phyloP scores from a whole-genome alignment of 1,140 invertebrate species.

The Drosophila varians region DNA sequence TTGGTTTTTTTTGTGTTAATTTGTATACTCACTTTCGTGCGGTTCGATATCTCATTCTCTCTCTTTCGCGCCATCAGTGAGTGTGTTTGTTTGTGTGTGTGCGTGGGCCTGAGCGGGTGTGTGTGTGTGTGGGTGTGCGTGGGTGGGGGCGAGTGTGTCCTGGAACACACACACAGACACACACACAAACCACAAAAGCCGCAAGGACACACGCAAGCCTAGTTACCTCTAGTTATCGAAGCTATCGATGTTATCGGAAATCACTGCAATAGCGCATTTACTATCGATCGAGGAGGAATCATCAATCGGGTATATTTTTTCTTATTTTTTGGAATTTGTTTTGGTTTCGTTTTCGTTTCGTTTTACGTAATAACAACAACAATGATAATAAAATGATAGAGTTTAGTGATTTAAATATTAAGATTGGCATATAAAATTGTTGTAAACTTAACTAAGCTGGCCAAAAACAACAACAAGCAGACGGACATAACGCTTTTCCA shows the following conservation, averaged over 20 bases:
- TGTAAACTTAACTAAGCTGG: slow-evolving; percentile 54
- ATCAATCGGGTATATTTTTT: slow-evolving; percentile 15
- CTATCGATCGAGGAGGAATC: slow-evolving; percentile 26
- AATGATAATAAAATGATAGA: slow-evolving; percentile 80
- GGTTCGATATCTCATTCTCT: slow-evolving; percentile 27
- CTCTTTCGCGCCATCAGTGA: slow-evolving; percentile 33
- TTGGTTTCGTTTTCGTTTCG: slow-evolving; percentile 18
- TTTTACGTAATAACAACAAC: slow-evolving; percentile 74
- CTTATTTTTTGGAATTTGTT: slow-evolving; percentile 7
- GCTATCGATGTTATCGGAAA: slow-evolving; percentile 12
- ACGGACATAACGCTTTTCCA: neutral
- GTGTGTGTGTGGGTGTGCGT: slow-evolving; percentile 5
- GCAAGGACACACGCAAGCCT: slow-evolving; percentile 31
- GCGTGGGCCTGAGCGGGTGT: neutral
- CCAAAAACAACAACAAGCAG: slow-evolving; percentile 26
- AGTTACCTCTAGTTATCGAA: slow-evolving; percentile 34
- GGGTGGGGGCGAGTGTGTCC: slow-evolving; percentile 15
- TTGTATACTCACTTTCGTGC: slow-evolving; percentile 52
- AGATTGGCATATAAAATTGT: slow-evolving; percentile 24
- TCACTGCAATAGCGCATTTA: slow-evolving; percentile 29
- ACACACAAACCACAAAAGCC: slow-evolving; percentile 18
- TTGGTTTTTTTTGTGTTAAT: slow-evolving; percentile 11
- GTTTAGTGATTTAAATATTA: slow-evolving; percentile 78
- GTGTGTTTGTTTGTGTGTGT: slow-evolving; percentile 20
- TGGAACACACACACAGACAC: slow-evolving; percentile 12